Percentiles rank a stretch among this genome's conserved stretches.
These are phyloP conservation scores for Macquaria australasica DNA, from an alignment of 2,113 vertebrate species.

Conservation along the genomic window DNA sequence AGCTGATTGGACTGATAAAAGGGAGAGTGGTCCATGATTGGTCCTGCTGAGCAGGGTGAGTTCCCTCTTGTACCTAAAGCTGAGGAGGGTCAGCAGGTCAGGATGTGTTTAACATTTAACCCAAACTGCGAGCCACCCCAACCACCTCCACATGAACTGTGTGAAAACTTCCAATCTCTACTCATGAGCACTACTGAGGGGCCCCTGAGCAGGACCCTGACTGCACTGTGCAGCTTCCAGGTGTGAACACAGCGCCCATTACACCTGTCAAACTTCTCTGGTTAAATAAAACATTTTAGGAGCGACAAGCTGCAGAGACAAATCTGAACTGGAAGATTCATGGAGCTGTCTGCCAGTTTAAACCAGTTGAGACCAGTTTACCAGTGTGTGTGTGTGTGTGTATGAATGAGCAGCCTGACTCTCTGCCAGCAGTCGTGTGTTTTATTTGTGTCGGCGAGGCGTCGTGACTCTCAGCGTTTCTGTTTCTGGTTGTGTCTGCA, in stretches of 20 bases:
- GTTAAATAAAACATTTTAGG: not conserved
- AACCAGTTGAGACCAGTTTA: conserved; percentile 20
- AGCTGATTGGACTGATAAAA: too few species aligned
- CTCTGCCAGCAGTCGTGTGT: conserved; percentile 29
- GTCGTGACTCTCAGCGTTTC: conserved; percentile 50
- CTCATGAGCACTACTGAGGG: too few species aligned
- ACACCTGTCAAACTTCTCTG: not conserved
- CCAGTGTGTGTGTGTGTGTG: not conserved
- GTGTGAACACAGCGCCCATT: not conserved
- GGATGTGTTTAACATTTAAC: too few species aligned
- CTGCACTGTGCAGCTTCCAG: not conserved
- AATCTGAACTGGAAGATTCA: not conserved
- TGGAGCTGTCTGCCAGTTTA: not conserved
- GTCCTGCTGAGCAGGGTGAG: too few species aligned
- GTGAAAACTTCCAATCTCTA: too few species aligned
- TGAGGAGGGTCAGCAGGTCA: too few species aligned
- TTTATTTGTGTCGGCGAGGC: conserved; percentile 52
- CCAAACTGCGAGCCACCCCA: too few species aligned
- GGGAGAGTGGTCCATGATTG: too few species aligned
- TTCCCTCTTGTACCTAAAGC: too few species aligned
- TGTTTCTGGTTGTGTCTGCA: conserved; percentile 35
- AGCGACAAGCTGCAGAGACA: not conserved
- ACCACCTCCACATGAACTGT: too few species aligned
- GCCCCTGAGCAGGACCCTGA: too few species aligned
- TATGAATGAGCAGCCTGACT: conserved; percentile 35